phyloP scores from a whole-genome alignment of 1,140 invertebrate species.

The Papilio xuthus region DNA sequence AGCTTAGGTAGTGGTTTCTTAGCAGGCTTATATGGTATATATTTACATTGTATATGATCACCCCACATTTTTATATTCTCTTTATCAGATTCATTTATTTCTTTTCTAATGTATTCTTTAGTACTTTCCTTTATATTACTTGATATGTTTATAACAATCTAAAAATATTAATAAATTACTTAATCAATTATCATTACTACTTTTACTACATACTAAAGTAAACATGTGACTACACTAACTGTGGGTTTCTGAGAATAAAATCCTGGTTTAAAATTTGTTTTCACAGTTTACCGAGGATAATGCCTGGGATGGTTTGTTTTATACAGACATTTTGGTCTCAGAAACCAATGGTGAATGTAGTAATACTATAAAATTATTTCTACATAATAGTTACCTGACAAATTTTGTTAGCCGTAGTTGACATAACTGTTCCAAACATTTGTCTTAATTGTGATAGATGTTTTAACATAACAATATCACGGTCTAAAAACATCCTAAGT shows the following conservation, averaged over 20 bases:
- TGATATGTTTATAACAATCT: constrained; percentile 77
- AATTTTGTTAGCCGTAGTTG: constrained; percentile 79
- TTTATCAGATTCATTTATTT: constrained; percentile 65
- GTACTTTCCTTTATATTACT: constrained; percentile 72
- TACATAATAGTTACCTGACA: constrained; percentile 72
- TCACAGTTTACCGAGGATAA: too few species aligned
- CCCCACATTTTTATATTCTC: constrained; percentile 74
- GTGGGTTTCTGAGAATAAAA: too few species aligned
- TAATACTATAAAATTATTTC: constrained; percentile 35
- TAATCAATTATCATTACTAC: too few species aligned
- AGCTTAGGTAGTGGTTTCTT: constrained; percentile 70
- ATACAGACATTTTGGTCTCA: too few species aligned
- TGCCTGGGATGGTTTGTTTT: too few species aligned
- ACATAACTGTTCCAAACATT: constrained; percentile 81
- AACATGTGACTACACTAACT: too few species aligned
- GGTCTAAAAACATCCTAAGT: constrained; percentile 84
- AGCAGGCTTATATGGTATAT: constrained; percentile 60
- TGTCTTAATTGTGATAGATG: constrained; percentile 81
- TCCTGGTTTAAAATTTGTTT: too few species aligned
- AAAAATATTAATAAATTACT: constrained; percentile 42
- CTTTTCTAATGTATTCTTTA: constrained; percentile 72
- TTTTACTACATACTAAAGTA: too few species aligned
- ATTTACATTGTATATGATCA: constrained; percentile 70
- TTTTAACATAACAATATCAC: constrained; percentile 82
- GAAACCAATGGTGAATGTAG: too few species aligned